Evolutionary conservation across 2,797 vertebrate species (phyloP).

Genomic region (Myiotriccus ornatus): DNA sequence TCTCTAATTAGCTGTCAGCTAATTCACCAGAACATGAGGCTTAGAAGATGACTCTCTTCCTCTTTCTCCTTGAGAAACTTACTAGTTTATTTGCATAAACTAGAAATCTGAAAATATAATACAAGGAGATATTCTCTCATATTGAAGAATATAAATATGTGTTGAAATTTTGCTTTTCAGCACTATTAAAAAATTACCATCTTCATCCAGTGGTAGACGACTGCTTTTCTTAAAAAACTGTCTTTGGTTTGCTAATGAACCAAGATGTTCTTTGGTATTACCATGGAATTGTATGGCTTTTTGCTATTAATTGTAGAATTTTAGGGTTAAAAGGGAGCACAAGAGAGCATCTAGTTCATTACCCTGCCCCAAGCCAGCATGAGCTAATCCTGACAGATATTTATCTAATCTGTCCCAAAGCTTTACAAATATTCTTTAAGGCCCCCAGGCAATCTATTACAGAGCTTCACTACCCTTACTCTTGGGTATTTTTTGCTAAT

Average conservation of each 20-base stretch:
- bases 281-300: neutral
- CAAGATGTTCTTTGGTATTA: neutral
- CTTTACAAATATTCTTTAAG: constrained; percentile 28
- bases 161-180: neutral
- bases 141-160: neutral
- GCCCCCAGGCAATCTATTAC: constrained; percentile 21
- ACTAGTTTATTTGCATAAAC: neutral
- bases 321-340: constrained; percentile 5
- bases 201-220: neutral
- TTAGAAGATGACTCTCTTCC: neutral
- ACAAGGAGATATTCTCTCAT: neutral
- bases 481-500: neutral
- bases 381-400: constrained; percentile 58
- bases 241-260: neutral
- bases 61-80: neutral
- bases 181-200: neutral
- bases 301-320: constrained; percentile 3
- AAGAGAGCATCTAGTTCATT: constrained; percentile 39
- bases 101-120: neutral
- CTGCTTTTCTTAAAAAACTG: neutral
- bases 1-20: neutral
- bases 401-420: constrained; percentile 53
- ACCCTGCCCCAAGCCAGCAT: constrained; percentile 29
- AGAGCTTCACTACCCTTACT: neutral
- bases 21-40: neutral